phyloP scores from a whole-genome alignment of 2,797 vertebrate species.

The Chaetophractus vellerosus region DNA sequence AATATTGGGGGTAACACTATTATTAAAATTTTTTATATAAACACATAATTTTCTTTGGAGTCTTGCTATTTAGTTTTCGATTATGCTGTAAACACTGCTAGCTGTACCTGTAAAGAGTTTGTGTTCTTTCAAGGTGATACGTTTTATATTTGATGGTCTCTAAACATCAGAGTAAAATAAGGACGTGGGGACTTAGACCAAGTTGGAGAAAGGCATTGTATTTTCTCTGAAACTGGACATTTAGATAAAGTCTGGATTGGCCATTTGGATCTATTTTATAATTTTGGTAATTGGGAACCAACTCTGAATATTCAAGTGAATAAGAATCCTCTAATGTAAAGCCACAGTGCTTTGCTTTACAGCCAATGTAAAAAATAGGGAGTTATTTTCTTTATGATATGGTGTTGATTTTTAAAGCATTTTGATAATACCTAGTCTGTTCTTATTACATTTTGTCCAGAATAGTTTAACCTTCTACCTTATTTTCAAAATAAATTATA shows the following conservation, averaged over 20 bases:
- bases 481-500: conserved; percentile 59
- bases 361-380: neutral
- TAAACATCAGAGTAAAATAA: neutral
- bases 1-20: neutral
- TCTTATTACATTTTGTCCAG: neutral
- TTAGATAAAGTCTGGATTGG: neutral
- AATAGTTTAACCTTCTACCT: neutral
- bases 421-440: neutral
- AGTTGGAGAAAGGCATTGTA: neutral
- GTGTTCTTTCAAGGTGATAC: neutral
- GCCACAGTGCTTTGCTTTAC: conserved; percentile 15
- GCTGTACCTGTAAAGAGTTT: neutral
- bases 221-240: conserved; percentile 28
- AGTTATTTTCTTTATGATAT: conserved; percentile 13
- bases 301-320: conserved; percentile 39
- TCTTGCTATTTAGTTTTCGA: conserved; percentile 28
- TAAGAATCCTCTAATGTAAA: neutral
- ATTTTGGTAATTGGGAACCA: conserved; percentile 8
- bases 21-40: conserved; percentile 14
- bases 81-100: neutral
- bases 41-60: conserved; percentile 14
- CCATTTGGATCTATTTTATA: conserved; percentile 11
- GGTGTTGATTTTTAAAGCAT: neutral
- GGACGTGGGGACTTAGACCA: neutral
- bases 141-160: neutral